Percentiles rank a stretch among this genome's conserved stretches.
Conservation (phyloP, 2,113 vertebrate genomes). For the Tragelaphus strepsiceros region DNA sequence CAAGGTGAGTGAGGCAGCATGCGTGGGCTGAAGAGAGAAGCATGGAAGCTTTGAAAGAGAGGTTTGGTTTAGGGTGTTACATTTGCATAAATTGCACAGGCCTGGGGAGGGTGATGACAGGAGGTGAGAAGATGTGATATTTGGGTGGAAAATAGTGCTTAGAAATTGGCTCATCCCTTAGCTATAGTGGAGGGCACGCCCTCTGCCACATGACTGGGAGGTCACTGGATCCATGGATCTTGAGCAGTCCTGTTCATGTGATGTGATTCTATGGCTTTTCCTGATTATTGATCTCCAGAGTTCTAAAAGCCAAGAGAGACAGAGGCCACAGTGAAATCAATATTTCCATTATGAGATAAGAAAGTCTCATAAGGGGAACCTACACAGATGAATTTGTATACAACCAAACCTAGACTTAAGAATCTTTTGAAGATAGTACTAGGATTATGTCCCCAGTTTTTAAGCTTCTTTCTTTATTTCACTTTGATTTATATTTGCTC, state of each 20-base stretch:
- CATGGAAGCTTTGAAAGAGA: not conserved
- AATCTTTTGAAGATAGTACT: not conserved
- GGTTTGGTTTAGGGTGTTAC: not conserved
- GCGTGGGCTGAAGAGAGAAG: too few relatives aligned
- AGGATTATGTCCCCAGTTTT: not conserved
- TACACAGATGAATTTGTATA: not conserved
- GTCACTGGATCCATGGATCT: not conserved
- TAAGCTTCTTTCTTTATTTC: not conserved
- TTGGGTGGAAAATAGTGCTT: not conserved
- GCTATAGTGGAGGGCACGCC: too few relatives aligned
- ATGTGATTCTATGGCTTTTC: not conserved
- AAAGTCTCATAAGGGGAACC: not conserved
- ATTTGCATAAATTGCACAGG: not conserved
- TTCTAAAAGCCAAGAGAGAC: not conserved
- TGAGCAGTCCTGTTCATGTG: not conserved
- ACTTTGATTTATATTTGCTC: not conserved
- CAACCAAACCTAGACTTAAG: not conserved
- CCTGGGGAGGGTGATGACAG: not conserved
- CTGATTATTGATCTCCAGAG: not conserved
- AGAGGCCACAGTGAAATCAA: not conserved
- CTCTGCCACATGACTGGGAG: not conserved
- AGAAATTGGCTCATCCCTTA: not conserved
- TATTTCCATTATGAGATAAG: conserved; percentile 45
- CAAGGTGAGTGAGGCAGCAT: not conserved
- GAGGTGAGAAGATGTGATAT: not conserved